Evolutionary conservation across 2,888 invertebrate species (phyloP).

Genomic region (Lasioglossum pauxillum): DNA sequence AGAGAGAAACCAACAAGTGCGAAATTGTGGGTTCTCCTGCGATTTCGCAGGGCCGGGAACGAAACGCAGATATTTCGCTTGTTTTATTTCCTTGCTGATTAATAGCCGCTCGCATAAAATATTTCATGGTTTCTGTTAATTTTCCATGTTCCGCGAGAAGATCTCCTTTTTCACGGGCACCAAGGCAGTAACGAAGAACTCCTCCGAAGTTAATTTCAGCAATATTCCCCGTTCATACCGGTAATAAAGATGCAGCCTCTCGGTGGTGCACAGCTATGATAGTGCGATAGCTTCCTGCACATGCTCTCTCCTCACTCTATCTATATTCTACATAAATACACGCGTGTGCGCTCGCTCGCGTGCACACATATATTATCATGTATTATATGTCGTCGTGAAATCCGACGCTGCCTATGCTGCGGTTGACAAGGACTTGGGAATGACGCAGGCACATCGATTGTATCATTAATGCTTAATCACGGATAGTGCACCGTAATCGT

Average conservation of each 20-base stretch:
- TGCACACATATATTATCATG: conserved; percentile 31
- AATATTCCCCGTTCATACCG: background rate
- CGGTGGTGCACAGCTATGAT: background rate
- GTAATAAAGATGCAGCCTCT: conserved; percentile 14
- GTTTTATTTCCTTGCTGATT: background rate
- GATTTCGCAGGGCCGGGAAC: too few species aligned
- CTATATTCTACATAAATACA: conserved; percentile 1
- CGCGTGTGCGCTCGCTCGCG: background rate
- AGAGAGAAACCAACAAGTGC: too few species aligned
- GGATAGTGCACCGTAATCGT: conserved; percentile 65
- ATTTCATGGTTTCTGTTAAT: background rate
- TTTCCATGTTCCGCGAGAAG: background rate
- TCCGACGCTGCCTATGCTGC: conserved; percentile 56
- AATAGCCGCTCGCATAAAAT: background rate
- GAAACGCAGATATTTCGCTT: background rate
- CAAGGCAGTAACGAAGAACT: background rate
- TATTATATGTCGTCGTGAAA: conserved; percentile 61
- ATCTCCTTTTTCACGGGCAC: background rate
- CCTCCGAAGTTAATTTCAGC: conserved; percentile 13
- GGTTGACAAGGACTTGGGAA: conserved; percentile 66
- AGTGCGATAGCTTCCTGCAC: background rate
- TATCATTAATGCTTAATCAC: conserved; percentile 71
- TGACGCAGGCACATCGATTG: conserved; percentile 65
- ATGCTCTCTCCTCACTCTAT: background rate
- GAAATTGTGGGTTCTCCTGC: background rate